Evolutionary conservation across 2,113 vertebrate species (phyloP).

Genomic region (Engystomops pustulosus): DNA sequence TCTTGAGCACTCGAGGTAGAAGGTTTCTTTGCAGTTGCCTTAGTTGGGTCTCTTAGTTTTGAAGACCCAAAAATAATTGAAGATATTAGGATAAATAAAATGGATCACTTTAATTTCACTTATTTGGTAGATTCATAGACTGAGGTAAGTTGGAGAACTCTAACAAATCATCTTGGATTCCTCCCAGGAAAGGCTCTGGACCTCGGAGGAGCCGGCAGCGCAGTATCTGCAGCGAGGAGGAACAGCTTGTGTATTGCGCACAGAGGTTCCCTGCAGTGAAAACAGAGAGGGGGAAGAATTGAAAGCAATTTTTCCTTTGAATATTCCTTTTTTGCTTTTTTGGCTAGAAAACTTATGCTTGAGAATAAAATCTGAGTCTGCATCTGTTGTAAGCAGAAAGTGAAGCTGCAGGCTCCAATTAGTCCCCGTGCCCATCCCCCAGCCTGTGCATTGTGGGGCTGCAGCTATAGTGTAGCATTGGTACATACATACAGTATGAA

Average conservation of each 20-base stretch:
- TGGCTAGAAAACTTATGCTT: background rate
- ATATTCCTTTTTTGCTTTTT: conserved; percentile 25
- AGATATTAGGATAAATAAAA: background rate
- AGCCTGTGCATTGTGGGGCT: background rate
- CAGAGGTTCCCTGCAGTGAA: conserved; percentile 9
- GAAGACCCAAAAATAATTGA: background rate
- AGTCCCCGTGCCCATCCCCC: background rate
- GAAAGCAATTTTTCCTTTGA: conserved; percentile 14
- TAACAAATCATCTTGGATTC: background rate
- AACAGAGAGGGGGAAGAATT: conserved; percentile 7
- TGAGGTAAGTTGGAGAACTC: background rate
- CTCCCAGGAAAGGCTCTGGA: background rate
- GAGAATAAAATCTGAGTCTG: background rate
- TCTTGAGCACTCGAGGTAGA: background rate
- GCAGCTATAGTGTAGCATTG: background rate
- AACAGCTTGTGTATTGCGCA: conserved; percentile 33
- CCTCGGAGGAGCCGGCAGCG: background rate
- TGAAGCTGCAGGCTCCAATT: conserved; percentile 21
- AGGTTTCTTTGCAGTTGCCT: too few species aligned
- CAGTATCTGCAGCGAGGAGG: background rate
- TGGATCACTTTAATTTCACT: background rate
- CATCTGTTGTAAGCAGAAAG: background rate
- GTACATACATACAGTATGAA: background rate
- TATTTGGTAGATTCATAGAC: background rate
- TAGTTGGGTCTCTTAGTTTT: background rate